Evolutionary conservation across 2,888 invertebrate genomes (phyloP), one percentile per base, ranked within the genome.

Genomic region (Drosophila sordidapex): DNA sequence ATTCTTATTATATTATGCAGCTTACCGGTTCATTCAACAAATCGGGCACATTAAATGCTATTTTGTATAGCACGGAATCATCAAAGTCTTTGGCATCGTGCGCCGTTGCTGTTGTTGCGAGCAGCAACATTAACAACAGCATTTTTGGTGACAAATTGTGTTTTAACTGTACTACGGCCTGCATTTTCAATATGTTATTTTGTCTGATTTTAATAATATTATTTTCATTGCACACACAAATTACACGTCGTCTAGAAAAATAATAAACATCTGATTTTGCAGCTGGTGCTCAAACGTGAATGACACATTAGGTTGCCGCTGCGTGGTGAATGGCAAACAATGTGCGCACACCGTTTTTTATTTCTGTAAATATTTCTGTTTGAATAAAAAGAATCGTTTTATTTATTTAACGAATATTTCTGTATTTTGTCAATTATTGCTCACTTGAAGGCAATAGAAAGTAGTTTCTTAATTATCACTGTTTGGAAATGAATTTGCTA

Each of bases 11-110:
- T 15, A 0, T 10, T 25, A 1, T 0, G 6, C 21, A 46, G 61
- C 82, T 91, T 90, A 94, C 94, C 70, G 93, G 89, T 15, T 89
- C 81, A 21, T 27, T 68, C 11, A 80, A 51, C 62, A 91, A 78
- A 92, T 94, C 93, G 1, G 96, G 92, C 95, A 33, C 96, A 95
- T 97, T 97, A 96, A 91, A 93, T 36, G 96, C 96, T 59, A 98
- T 95, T 92, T 95, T 96, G 91, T 96, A 98, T 58, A 97, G 92
- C 84, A 97, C 95, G 2, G 95, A 95, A 93, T 97, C 97, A 92
- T 97, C 97, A 90, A 97, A 97, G 51, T 96, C 97, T 92, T 89
- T 84, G 54, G 84, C 89, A 61, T 96, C 96, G 89, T 95, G 95
- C 70, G 94, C 78, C n/a, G 33, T 54, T 43, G 51, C 68, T 6